Evolutionary conservation across 2,888 invertebrate species (phyloP).

Genomic region (Lithosia quadra): DNA sequence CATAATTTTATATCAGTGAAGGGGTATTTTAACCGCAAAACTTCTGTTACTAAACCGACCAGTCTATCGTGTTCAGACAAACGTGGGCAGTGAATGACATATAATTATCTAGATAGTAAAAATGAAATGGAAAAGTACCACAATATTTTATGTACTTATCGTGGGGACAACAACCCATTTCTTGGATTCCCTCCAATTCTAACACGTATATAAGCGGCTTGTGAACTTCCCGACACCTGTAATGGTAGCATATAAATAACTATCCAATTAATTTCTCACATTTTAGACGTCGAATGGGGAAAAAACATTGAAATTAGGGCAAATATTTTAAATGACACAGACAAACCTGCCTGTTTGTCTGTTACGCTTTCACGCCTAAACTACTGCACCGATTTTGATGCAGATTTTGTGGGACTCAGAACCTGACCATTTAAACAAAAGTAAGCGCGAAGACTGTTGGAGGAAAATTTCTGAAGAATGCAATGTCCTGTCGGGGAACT

Average conservation of each 20-base stretch:
- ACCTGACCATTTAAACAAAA: too few relatives aligned
- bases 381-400: too few relatives aligned
- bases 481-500: too few relatives aligned
- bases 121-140: neutral
- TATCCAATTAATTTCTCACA: neutral
- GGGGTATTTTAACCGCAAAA: too few relatives aligned
- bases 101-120: neutral
- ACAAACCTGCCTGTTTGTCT: too few relatives aligned
- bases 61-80: neutral
- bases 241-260: slow-evolving; percentile 1
- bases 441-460: too few relatives aligned
- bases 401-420: too few relatives aligned
- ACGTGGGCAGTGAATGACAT: neutral
- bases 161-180: neutral
- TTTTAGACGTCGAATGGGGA: neutral
- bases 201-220: neutral
- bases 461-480: too few relatives aligned
- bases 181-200: slow-evolving; percentile 3
- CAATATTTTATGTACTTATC: neutral
- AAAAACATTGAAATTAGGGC: neutral
- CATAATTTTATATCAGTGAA: too few relatives aligned
- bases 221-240: neutral
- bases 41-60: too few relatives aligned
- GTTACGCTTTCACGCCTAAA: too few relatives aligned
- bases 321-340: too few relatives aligned